These are phyloP conservation scores for Bungarus multicinctus DNA, from an alignment of 2,113 vertebrate genomes.

Conservation along the genomic window DNA sequence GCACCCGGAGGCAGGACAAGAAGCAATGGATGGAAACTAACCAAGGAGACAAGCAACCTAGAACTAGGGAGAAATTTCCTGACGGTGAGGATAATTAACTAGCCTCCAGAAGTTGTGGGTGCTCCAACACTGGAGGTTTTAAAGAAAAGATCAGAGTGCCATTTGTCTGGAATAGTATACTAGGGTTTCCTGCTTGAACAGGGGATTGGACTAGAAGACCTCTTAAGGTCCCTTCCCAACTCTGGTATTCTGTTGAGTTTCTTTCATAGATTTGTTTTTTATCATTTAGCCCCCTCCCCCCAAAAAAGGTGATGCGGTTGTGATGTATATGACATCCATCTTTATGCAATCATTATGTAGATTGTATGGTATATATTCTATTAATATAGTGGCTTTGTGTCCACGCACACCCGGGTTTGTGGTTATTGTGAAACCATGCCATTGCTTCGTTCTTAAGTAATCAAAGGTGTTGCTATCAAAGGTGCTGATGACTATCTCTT, in stretches of 20 bases:
- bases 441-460: neutral
- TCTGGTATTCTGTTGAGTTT: neutral
- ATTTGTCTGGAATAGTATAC: neutral
- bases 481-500: neutral
- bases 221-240: neutral
- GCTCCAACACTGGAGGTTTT: neutral
- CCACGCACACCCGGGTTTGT: neutral
- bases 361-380: neutral
- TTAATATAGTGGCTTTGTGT: neutral
- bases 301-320: neutral
- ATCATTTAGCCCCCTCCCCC: neutral
- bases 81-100: accelerated
- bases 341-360: neutral
- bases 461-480: neutral
- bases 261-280: neutral
- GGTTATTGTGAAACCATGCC: neutral
- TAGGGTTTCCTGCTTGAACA: neutral
- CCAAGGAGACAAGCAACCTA: neutral
- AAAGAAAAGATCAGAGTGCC: neutral
- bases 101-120: neutral
- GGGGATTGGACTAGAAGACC: neutral
- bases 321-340: neutral
- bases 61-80: neutral
- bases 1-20: neutral
- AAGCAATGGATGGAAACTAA: neutral